A percentile compares a stretch with the other conserved stretches of the same genome.
These are phyloP conservation scores for Odontomachus brunneus DNA, from an alignment of 1,140 invertebrate species.

Conservation along the genomic window DNA sequence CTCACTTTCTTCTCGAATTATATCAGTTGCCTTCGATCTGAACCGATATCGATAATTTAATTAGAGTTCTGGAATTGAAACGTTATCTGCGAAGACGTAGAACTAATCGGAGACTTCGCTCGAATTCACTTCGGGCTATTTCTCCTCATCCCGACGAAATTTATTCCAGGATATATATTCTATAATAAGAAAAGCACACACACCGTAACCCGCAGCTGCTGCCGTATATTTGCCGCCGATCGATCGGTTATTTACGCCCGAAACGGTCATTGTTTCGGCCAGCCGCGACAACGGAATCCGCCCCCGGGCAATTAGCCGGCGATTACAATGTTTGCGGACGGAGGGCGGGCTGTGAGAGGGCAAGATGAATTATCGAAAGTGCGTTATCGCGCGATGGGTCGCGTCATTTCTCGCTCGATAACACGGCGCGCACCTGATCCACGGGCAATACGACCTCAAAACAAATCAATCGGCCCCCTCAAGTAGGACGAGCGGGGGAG, in stretches of 20 bases:
- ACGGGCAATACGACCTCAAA: constrained; percentile 10
- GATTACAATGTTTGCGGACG: constrained; percentile 22
- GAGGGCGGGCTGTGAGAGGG: background rate
- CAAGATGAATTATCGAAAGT: constrained; percentile 5
- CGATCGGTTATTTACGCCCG: constrained; percentile 4
- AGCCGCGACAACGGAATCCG: background rate
- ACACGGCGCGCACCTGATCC: constrained; percentile 1
- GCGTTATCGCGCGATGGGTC: constrained; percentile 29
- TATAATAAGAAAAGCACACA: background rate
- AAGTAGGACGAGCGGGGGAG: background rate
- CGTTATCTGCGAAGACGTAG: too few relatives aligned
- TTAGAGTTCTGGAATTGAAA: too few relatives aligned
- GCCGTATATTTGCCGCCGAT: background rate
- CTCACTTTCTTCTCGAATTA: too few relatives aligned
- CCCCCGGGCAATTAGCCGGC: constrained; percentile 18
- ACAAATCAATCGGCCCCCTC: background rate
- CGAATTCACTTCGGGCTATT: background rate
- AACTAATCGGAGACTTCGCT: too few relatives aligned
- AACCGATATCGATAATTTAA: too few relatives aligned
- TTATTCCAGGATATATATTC: background rate
- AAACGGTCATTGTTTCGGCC: constrained; percentile 18
- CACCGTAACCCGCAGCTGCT: background rate
- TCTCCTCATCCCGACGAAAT: background rate
- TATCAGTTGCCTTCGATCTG: too few relatives aligned
- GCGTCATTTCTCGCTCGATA: constrained; percentile 24